Conservation (phyloP, 2,888 invertebrate genomes). For the Sinohyriopsis cumingii region DNA sequence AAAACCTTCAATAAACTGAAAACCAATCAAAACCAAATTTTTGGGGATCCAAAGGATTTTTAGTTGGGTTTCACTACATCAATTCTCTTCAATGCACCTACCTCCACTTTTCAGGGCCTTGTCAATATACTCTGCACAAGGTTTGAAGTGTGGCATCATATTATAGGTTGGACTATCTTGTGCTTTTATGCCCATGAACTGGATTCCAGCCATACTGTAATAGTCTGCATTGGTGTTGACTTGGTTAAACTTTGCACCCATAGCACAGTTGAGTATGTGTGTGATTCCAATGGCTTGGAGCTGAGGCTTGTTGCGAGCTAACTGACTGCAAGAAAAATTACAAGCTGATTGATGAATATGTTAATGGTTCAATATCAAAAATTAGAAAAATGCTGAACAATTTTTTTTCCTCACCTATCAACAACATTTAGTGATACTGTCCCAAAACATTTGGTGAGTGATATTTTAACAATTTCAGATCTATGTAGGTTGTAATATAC, state of each 20-base stretch:
- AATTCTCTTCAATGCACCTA: constrained; percentile 18
- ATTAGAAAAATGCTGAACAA: too few species aligned
- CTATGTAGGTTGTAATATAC: too few species aligned
- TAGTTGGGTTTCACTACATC: constrained; percentile 77
- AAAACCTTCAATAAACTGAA: too few species aligned
- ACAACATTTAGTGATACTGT: too few species aligned
- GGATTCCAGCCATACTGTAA: constrained; percentile 81
- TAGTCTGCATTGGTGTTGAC: constrained; percentile 85
- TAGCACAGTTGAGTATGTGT: constrained; percentile 88
- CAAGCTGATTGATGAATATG: too few species aligned
- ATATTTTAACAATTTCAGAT: too few species aligned
- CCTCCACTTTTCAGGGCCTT: constrained; percentile 74
- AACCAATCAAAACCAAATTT: too few species aligned
- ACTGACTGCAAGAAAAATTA: constrained; percentile 75
- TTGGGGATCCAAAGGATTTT: constrained; percentile 75
- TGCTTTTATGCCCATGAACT: constrained; percentile 86
- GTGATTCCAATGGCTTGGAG: constrained; percentile 84
- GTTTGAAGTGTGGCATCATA: constrained; percentile 85
- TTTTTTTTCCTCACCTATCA: too few species aligned
- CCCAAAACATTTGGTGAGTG: too few species aligned
- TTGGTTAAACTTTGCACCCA: constrained; percentile 80
- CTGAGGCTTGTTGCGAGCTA: constrained; percentile 85
- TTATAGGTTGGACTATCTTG: constrained; percentile 85
- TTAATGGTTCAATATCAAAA: too few species aligned
- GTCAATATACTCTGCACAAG: constrained; percentile 86